Evolutionary conservation across 2,888 invertebrate genomes (phyloP).

Genomic region (Urechis unicinctus): DNA sequence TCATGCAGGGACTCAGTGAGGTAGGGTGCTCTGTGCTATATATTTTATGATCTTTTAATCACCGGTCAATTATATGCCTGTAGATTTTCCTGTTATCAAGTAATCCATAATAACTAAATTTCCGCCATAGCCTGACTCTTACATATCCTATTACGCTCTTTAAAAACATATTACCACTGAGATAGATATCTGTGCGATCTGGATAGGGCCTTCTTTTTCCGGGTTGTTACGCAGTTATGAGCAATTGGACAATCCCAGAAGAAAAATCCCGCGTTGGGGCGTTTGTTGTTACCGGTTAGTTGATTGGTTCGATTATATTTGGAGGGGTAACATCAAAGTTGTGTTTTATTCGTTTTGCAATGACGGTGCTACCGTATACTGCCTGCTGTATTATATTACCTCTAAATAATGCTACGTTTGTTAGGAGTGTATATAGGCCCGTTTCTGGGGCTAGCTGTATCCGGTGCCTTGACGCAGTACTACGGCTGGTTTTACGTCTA

Average conservation of each 20-base stretch:
- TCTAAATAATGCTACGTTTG: conserved; percentile 6
- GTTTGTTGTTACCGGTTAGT: conserved; percentile 35
- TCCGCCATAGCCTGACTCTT: too few relatives aligned
- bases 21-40: conserved; percentile 9
- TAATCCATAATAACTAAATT: too few relatives aligned
- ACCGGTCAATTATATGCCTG: too few relatives aligned
- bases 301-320: neutral
- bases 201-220: conserved; percentile 42
- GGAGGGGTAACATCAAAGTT: neutral
- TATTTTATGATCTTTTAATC: neutral
- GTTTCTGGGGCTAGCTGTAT: conserved; percentile 39
- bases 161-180: too few relatives aligned
- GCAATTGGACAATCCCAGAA: conserved; percentile 40
- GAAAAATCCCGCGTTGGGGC: conserved; percentile 38
- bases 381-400: neutral
- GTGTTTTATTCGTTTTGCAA: neutral
- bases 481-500: conserved; percentile 42
- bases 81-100: too few relatives aligned
- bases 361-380: neutral
- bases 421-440: conserved; percentile 45
- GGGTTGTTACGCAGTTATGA: conserved; percentile 38
- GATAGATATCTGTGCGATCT: neutral
- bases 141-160: too few relatives aligned
- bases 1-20: conserved; percentile 41
- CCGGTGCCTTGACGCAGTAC: conserved; percentile 41